A percentile compares a stretch with the other conserved stretches of the same genome.
phyloP scores from a whole-genome alignment of 2,797 vertebrate genomes.

The Cynopterus sphinx region DNA sequence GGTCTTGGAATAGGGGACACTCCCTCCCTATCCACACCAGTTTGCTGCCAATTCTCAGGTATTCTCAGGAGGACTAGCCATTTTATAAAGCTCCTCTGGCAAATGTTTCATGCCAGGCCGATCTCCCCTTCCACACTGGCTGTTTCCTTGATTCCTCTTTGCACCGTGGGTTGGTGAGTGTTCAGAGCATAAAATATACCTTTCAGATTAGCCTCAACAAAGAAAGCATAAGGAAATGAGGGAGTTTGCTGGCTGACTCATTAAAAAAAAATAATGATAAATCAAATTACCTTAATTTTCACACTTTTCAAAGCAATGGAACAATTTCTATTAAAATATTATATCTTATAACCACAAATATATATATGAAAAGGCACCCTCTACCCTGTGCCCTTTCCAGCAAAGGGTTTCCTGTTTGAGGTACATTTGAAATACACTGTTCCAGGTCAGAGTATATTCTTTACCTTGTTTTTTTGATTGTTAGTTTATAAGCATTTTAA shows the following conservation, averaged over 20 bases:
- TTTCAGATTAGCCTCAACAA: constrained; percentile 38
- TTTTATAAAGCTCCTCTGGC: background rate
- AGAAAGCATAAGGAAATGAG: background rate
- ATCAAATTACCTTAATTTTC: background rate
- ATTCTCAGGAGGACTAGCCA: background rate
- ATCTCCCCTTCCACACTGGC: background rate
- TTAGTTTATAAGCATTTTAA: background rate
- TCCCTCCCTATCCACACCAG: background rate
- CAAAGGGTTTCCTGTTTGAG: background rate
- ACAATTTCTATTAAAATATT: background rate
- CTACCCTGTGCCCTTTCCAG: background rate
- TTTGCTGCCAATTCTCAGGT: background rate
- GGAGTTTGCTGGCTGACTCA: background rate
- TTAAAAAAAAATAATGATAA: background rate
- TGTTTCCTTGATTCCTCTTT: background rate
- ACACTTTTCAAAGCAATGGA: background rate
- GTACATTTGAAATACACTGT: background rate
- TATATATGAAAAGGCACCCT: background rate
- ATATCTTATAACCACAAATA: background rate
- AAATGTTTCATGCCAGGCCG: background rate
- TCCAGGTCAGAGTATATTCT: background rate
- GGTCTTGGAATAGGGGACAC: background rate
- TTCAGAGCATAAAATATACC: constrained; percentile 10
- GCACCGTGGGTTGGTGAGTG: background rate
- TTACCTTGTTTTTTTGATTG: background rate